Evolutionary conservation across 2,797 vertebrate species (phyloP).

Genomic region (Prunella strophiata): DNA sequence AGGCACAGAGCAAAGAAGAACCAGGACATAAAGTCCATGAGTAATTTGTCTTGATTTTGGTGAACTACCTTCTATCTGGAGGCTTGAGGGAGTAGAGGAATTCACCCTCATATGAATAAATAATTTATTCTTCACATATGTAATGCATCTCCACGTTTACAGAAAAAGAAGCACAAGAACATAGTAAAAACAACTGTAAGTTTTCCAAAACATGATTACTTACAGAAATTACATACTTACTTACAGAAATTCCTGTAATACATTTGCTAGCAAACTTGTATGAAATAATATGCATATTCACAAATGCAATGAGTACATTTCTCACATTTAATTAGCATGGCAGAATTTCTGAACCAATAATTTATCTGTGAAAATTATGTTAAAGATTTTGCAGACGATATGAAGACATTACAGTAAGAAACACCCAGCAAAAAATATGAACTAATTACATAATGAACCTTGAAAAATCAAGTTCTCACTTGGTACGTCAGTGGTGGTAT

Average conservation of each 20-base stretch:
- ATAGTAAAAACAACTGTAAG: background rate
- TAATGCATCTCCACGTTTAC: background rate
- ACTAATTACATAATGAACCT: constrained; percentile 54
- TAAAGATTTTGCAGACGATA: constrained; percentile 44
- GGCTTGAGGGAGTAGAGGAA: background rate
- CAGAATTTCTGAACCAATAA: constrained; percentile 27
- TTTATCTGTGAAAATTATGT: constrained; percentile 42
- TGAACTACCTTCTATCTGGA: background rate
- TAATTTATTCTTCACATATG: rapidly evolving
- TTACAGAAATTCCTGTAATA: background rate
- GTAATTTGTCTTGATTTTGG: background rate
- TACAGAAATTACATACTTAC: background rate
- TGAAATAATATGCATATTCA: constrained; percentile 20
- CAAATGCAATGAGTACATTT: background rate
- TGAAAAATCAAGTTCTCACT: constrained; percentile 45
- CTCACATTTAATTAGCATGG: constrained; percentile 3
- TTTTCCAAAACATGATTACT: background rate
- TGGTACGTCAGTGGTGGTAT: background rate
- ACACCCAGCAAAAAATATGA: background rate
- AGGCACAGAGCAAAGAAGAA: background rate
- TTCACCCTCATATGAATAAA: background rate
- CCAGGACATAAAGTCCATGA: background rate
- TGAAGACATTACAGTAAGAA: constrained; percentile 46
- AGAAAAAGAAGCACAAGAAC: background rate
- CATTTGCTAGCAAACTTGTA: background rate